These are phyloP conservation scores for Semaprochilodus insignis DNA, from an alignment of 2,797 vertebrate genomes.

Conservation along the genomic window DNA sequence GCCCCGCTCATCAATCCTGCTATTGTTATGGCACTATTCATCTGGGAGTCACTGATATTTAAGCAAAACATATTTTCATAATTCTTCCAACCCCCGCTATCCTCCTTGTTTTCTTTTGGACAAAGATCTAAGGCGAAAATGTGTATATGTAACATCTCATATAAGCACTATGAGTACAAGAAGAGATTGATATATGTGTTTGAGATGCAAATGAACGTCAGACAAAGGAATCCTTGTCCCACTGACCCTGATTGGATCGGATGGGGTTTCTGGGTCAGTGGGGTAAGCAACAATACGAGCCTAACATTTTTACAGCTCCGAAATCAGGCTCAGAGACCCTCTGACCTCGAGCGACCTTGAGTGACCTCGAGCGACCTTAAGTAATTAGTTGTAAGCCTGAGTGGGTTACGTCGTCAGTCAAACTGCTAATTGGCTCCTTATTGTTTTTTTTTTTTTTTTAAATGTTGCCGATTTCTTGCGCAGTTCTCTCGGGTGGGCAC, in stretches of 20 bases:
- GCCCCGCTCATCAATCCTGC: slow-evolving; percentile 59
- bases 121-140: slow-evolving; percentile 56
- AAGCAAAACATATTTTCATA: slow-evolving; percentile 61
- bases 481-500: not conserved
- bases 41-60: slow-evolving; percentile 59
- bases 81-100: slow-evolving; percentile 52
- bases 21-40: slow-evolving; percentile 61
- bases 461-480: not conserved
- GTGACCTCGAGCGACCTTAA: not conserved
- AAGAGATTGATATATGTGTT: slow-evolving; percentile 55
- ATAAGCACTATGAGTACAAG: slow-evolving; percentile 52
- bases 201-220: slow-evolving; percentile 54
- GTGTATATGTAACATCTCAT: slow-evolving; percentile 57
- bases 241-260: slow-evolving; percentile 53
- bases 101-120: slow-evolving; percentile 56
- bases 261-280: slow-evolving; percentile 55
- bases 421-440: not conserved
- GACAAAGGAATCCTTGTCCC: slow-evolving; percentile 58
- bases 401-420: not conserved
- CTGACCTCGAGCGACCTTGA: not conserved
- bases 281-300: slow-evolving; percentile 32
- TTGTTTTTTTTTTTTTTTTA: not conserved
- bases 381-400: not conserved
- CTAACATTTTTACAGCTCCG: not conserved
- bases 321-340: not conserved